These are phyloP conservation scores for Phylloscopus trochiloides DNA, from an alignment of 2,113 vertebrate genomes.

Conservation along the genomic window DNA sequence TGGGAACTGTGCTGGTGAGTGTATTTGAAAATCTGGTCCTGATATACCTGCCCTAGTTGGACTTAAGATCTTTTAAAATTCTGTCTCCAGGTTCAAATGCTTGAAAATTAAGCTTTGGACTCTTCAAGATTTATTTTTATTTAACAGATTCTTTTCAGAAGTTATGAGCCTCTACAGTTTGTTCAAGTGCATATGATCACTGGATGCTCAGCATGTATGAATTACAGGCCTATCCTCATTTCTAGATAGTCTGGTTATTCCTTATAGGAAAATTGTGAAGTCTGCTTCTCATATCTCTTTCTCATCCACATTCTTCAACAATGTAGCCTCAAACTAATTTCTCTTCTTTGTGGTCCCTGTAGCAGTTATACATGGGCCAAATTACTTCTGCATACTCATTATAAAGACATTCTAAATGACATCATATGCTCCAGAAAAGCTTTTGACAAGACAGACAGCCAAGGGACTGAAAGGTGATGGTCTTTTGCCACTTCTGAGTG, in stretches of 20 bases:
- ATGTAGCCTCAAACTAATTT: not conserved
- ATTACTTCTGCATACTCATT: not conserved
- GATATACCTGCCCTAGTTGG: not conserved
- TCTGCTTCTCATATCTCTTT: not conserved
- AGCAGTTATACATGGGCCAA: not conserved
- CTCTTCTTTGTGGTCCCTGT: not conserved
- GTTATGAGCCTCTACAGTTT: not conserved
- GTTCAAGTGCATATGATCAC: not conserved
- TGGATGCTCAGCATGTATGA: not conserved
- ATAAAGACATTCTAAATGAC: slow-evolving; percentile 7
- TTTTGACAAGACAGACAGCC: slow-evolving; percentile 29
- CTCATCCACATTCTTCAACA: not conserved
- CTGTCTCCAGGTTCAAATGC: not conserved
- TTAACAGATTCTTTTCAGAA: not conserved
- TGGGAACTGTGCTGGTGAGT: not conserved
- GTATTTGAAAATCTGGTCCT: not conserved
- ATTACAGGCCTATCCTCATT: not conserved
- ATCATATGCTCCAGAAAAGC: slow-evolving; percentile 18
- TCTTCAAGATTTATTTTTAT: not conserved
- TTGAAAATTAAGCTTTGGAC: not conserved
- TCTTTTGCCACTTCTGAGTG: slow-evolving; percentile 67
- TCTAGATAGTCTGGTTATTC: not conserved
- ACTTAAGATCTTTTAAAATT: not conserved
- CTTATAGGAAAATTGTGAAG: not conserved
- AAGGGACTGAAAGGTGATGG: slow-evolving; percentile 49